Base-by-base conservation (phyloP, 2,797 vertebrate species). In the Paguma larvata region DNA sequence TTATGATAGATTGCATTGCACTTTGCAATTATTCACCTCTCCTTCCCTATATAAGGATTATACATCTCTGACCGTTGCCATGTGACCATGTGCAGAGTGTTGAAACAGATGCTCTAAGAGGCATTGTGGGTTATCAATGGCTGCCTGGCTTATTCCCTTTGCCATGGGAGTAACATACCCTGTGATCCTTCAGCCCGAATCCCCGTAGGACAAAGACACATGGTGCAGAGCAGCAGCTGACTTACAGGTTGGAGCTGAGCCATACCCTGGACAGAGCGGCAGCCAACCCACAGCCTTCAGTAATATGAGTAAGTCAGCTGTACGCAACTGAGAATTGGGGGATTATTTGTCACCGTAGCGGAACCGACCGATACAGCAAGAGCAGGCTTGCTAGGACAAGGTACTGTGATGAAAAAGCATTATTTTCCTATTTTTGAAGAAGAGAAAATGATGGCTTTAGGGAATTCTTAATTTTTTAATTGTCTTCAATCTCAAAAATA, bases 401-500 rank as follows among this genome's bases (percentile, higher is more conserved):
- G 13, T 48, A 23, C 9, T n/a, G 2, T 4, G 38, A 41, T 34
- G 30, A 67, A 63, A 83, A 75, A 73, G 19, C n/a, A 68, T 30
- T 13, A 7, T n/a, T 83, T 41, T 56, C 30, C 21, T 88, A n/a
- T 65, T 79, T 95, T 89, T 62, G 18, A 18, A 83, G 53, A 68
- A 79, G 59, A 67, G 67, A 86, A 90, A 72, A 70, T n/a, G 3
- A 19, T 51, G 51, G 73, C 73, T 68, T 73, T n/a, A 79, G 30
- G 30, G 67, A 92, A 89, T 79, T 78, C 41, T 63, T 83, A 15
- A 53, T 41, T 91, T 41, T 91, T 90, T 75, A 34, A 51, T 73
- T 75, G 9, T 73, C 56, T 87, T 95, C 16, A 23, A 87, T 93
- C 72, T 56, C 44, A 83, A 94, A 96, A 87, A 78, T 38, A 85